These are phyloP conservation scores for Scotopteryx bipunctaria DNA, from an alignment of 2,888 invertebrate species.

Conservation along the genomic window DNA sequence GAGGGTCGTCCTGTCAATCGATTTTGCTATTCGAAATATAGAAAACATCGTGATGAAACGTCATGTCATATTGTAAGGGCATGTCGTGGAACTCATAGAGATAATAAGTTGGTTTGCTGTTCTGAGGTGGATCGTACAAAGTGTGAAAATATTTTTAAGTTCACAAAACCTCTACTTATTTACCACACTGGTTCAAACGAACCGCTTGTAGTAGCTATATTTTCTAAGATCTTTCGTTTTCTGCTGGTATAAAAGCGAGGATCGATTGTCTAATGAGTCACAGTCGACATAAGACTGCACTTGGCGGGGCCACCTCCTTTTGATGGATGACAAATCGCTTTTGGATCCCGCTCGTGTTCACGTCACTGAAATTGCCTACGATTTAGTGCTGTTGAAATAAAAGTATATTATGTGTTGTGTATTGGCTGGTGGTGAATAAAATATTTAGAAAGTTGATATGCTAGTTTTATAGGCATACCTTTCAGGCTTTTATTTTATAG, in stretches of 20 bases:
- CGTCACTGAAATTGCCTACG: conserved; percentile 56
- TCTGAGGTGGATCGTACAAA: too few species aligned
- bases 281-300: conserved; percentile 76
- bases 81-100: too few species aligned
- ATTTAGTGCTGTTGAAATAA: conserved; percentile 17
- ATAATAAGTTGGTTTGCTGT: too few species aligned
- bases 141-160: too few species aligned
- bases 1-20: too few species aligned
- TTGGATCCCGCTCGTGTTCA: conserved; percentile 64
- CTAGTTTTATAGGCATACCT: too few species aligned
- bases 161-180: too few species aligned
- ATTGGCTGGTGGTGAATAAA: background rate
- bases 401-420: conserved; percentile 6
- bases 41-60: too few species aligned
- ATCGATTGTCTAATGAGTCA: conserved; percentile 80
- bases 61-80: too few species aligned
- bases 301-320: conserved; percentile 62
- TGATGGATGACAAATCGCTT: conserved; percentile 78
- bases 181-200: too few species aligned
- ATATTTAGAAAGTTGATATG: background rate
- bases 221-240: conserved; percentile 9
- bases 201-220: conserved; percentile 21
- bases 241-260: conserved; percentile 41
- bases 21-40: too few species aligned
- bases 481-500: too few species aligned